Conservation (phyloP, 2,797 vertebrate genomes). For the Catharus ustulatus region DNA sequence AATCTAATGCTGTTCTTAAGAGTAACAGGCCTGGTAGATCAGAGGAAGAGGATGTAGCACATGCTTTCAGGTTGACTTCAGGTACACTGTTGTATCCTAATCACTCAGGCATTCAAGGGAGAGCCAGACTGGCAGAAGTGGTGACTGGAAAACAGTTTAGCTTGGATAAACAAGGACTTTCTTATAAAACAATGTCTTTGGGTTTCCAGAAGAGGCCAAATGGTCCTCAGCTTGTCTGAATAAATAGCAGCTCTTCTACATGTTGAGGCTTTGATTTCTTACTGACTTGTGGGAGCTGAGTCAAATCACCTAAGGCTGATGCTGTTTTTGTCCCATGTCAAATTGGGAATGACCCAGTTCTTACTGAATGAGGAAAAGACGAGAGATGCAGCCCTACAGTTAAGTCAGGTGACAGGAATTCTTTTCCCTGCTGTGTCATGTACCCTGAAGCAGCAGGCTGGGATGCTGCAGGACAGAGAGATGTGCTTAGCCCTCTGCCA, state of each 20-base stretch:
- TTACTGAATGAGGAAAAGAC: background rate
- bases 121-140: background rate
- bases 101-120: background rate
- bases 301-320: slow-evolving; percentile 20
- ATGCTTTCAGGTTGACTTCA: background rate
- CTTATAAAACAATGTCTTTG: background rate
- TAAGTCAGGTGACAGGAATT: background rate
- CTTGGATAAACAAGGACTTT: background rate
- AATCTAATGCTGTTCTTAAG: background rate
- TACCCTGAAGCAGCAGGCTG: background rate
- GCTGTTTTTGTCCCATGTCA: background rate
- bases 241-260: background rate
- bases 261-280: background rate
- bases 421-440: background rate
- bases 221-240: background rate
- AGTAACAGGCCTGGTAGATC: background rate
- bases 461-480: background rate
- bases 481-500: background rate
- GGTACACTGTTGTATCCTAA: background rate
- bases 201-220: background rate
- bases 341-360: slow-evolving; percentile 20
- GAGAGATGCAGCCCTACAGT: background rate
- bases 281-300: background rate
- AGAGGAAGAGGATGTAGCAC: background rate
- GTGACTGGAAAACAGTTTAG: background rate